Percentiles rank a stretch among this genome's conserved stretches.
phyloP scores from a whole-genome alignment of 2,113 vertebrate genomes.

The Protobothrops flavoviridis region DNA sequence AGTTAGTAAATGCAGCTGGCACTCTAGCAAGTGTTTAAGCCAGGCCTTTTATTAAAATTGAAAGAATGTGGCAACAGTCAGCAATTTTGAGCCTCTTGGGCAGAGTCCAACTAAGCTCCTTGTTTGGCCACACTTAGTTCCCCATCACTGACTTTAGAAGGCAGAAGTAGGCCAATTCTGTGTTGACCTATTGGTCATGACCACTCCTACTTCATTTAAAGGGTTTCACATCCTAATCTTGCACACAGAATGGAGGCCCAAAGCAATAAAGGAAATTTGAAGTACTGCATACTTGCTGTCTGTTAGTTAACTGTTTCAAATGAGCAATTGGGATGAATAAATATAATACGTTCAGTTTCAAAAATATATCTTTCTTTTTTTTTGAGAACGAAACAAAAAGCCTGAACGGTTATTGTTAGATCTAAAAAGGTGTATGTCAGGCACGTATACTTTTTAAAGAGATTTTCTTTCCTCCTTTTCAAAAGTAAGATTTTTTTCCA shows the following conservation, averaged over 20 bases:
- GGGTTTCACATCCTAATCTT: constrained; percentile 56
- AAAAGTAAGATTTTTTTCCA: not conserved
- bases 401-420: constrained; percentile 21
- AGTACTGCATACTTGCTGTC: constrained; percentile 1
- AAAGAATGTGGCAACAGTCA: constrained; percentile 48
- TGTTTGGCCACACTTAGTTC: constrained; percentile 74
- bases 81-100: constrained; percentile 72
- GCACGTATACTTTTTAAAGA: constrained; percentile 27
- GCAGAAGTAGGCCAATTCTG: constrained; percentile 61
- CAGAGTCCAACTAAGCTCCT: constrained; percentile 67
- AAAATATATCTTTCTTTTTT: not conserved
- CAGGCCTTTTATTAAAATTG: constrained; percentile 19
- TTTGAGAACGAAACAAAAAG: constrained; percentile 12
- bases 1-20: constrained; percentile 47
- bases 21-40: constrained; percentile 41
- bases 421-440: constrained; percentile 15
- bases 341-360: not conserved
- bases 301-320: constrained; percentile 9
- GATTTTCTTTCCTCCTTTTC: not conserved
- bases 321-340: constrained; percentile 16
- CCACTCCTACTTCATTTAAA: constrained; percentile 68
- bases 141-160: constrained; percentile 68
- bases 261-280: constrained; percentile 32
- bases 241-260: constrained; percentile 36
- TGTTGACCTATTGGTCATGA: constrained; percentile 69